Base-by-base conservation (phyloP, 2,888 invertebrate species). In the Arge pagana region DNA sequence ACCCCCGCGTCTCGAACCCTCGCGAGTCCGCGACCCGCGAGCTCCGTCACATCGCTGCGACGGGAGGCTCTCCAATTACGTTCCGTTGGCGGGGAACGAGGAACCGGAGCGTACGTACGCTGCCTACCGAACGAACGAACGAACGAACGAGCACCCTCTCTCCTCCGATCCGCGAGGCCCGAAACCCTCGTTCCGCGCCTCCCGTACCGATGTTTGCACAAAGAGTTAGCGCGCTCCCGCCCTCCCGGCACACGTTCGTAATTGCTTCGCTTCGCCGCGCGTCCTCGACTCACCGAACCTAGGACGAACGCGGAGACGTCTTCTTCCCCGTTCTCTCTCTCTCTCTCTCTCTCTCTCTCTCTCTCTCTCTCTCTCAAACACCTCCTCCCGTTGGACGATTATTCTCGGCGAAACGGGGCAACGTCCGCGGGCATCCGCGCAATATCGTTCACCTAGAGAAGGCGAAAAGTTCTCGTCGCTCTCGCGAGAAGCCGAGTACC, bases 211-310 rank as follows among this genome's bases (percentile, higher is more conserved):
- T 30, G 50, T 45, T 49, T 40, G 45, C 58, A 63, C 61, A 67
- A 69, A 69, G 67, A 69, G 64, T 68, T 68, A 63, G 66, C 66
- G 65, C 68, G 65, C 70, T 41, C 42, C 30, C 41, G 36, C 23
- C 43, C 42, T 40, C 42, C 40, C 53, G 57, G n/a, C 52, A 51
- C 59, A 58, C 58, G 55, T 57, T 56, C 56, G 55, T 75, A 75
- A 76, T 76, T 76, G 75, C 74, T 74, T 64, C 72, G 72, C 72
- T 67, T 67, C 68, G 67, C 57, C 74, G 71, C 68, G 68, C 72
- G 69, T 63, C 48, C 23, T 39, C 35, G 36, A 37, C 35, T 31
- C 45, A 45, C 45, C 45, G 23, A 13, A 45, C 45, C 24, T 11
- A 24, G 33, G 31, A 19, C 45, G 33, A n/a, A n/a, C n/a, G n/a